These are phyloP conservation scores for Epizoanthus stellaris DNA, from an alignment of 92 coral and sea anemone genomes.

Conservation along the genomic window DNA sequence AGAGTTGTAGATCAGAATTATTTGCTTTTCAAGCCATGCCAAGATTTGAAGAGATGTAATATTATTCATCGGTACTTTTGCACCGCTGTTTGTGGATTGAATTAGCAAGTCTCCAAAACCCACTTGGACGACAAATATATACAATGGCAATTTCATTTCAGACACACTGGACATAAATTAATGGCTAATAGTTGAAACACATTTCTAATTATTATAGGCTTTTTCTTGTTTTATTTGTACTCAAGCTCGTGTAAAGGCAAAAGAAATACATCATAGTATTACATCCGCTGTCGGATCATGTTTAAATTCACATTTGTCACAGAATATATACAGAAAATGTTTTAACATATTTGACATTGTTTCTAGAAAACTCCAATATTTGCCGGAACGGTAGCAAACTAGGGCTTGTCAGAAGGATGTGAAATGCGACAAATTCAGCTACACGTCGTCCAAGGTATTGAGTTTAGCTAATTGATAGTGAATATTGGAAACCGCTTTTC, in stretches of 20 bases:
- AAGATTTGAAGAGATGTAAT: not conserved
- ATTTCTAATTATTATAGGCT: not conserved
- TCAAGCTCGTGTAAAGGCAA: not conserved
- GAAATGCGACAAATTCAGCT: not conserved
- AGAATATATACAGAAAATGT: not conserved
- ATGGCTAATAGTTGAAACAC: too few relatives aligned
- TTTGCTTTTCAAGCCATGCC: not conserved
- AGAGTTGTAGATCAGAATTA: not conserved
- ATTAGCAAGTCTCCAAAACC: not conserved
- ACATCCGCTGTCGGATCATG: not conserved
- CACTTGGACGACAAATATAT: not conserved
- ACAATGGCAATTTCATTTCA: conserved; percentile 15
- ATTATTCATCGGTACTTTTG: not conserved
- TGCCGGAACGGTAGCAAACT: not conserved
- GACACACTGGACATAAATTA: too few relatives aligned
- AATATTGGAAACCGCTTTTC: not conserved
- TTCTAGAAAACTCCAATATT: conserved; percentile 5
- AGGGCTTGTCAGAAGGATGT: conserved; percentile 8
- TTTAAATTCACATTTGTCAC: not conserved
- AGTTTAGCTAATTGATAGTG: conserved; percentile 3
- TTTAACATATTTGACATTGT: not conserved
- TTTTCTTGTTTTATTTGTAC: not conserved
- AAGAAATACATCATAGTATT: not conserved
- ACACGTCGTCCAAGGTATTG: not conserved
- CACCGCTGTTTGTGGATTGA: not conserved